phyloP scores from a whole-genome alignment of 92 coral and sea anemone genomes.

The Phenganax stokvisi region DNA sequence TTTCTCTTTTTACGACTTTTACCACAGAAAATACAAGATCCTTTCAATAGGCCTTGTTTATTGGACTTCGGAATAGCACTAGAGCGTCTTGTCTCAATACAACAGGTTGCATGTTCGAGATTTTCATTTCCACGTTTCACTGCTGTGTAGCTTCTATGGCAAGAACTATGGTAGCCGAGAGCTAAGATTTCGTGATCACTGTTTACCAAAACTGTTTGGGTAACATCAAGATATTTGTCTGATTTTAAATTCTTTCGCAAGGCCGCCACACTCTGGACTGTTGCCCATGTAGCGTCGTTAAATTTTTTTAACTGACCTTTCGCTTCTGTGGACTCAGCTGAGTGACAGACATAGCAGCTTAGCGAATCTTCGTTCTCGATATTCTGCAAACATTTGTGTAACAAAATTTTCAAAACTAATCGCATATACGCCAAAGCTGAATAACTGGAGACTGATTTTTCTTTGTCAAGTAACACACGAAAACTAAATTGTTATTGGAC shows the following conservation, averaged over 20 bases:
- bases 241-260: constrained; percentile 25
- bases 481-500: no score
- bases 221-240: constrained; percentile 26
- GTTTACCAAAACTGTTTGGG: constrained; percentile 17
- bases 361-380: background rate
- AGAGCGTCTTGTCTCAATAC: constrained; percentile 7
- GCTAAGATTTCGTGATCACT: constrained; percentile 4
- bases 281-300: constrained; percentile 19
- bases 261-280: constrained; percentile 10
- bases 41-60: constrained; percentile 23
- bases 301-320: constrained; percentile 14
- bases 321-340: constrained; percentile 7
- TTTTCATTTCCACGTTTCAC: background rate
- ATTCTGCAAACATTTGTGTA: constrained; percentile 16
- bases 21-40: constrained; percentile 30
- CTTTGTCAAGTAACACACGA: no score
- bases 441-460: no score
- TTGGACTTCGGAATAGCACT: constrained; percentile 27
- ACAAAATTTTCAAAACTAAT: background rate
- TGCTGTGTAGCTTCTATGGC: constrained; percentile 24
- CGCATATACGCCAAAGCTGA: no score
- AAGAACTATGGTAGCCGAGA: constrained; percentile 4
- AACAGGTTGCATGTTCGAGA: background rate
- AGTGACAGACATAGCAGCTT: constrained; percentile 33
- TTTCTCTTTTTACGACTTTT: constrained; percentile 27